Conservation (phyloP, 37 sponge, comb jelly and placozoan genomes). For the Hexactinellida sp. region DNA sequence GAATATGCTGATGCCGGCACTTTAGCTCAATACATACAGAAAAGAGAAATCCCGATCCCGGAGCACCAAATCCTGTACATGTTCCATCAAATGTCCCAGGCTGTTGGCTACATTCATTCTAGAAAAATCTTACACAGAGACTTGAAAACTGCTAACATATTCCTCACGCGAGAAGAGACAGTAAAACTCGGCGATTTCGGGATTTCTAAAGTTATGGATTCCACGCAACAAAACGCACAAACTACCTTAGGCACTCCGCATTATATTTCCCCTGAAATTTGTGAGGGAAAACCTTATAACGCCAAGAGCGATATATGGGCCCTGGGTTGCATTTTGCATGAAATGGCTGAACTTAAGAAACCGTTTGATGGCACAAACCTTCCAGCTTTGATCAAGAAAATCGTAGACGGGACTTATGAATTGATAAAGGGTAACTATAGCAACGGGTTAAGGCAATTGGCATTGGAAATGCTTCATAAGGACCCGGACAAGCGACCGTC, state of each 20-base stretch:
- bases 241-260: slow-evolving; percentile 90
- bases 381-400: slow-evolving; percentile 85
- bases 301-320: slow-evolving; percentile 78
- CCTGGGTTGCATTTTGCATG: slow-evolving; percentile 53
- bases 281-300: slow-evolving; percentile 85
- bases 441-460: slow-evolving; percentile 54
- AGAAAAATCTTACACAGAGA: slow-evolving; percentile 90
- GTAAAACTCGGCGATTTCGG: slow-evolving; percentile 97
- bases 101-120: slow-evolving; percentile 70
- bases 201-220: slow-evolving; percentile 72
- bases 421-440: slow-evolving; percentile 58
- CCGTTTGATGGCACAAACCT: slow-evolving; percentile 92
- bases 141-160: slow-evolving; percentile 90
- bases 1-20: slow-evolving; percentile 98
- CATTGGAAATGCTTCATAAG: slow-evolving; percentile 49
- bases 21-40: slow-evolving; percentile 64
- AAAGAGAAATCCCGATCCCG: slow-evolving; percentile 41
- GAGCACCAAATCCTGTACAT: slow-evolving; percentile 65
- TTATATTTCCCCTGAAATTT: slow-evolving; percentile 99
- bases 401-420: slow-evolving; percentile 56
- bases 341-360: slow-evolving; percentile 61
- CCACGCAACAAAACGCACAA: slow-evolving; percentile 53
- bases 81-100: slow-evolving; percentile 87
- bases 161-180: slow-evolving; percentile 74
- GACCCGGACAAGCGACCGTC: slow-evolving; percentile 51